These are phyloP conservation scores for Agelastica alni DNA, from an alignment of 2,888 invertebrate species.

Conservation along the genomic window DNA sequence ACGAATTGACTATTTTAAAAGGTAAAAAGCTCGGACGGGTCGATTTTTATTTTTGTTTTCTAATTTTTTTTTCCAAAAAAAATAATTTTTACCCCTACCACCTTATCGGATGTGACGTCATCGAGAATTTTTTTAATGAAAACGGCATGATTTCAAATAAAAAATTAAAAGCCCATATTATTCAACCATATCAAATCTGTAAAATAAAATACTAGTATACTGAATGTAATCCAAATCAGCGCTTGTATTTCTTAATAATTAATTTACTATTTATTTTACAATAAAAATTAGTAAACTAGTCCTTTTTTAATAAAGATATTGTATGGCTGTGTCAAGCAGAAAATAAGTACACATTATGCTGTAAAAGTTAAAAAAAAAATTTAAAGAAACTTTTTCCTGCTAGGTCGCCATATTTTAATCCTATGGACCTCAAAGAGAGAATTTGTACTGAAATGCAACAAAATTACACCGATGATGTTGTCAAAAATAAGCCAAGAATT, in stretches of 20 bases:
- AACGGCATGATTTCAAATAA: too few species aligned
- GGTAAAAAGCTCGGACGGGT: too few species aligned
- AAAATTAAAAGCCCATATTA: too few species aligned
- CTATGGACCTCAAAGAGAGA: background rate
- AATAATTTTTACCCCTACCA: constrained; percentile 20
- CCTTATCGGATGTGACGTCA: background rate
- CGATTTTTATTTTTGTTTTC: too few species aligned
- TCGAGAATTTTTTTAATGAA: background rate
- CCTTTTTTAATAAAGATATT: background rate
- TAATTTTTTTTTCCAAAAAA: too few species aligned
- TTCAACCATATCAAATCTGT: too few species aligned
- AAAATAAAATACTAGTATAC: too few species aligned
- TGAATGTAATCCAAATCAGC: too few species aligned
- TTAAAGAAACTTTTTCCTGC: background rate
- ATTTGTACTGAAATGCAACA: background rate
- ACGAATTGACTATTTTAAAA: too few species aligned
- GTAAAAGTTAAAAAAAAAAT: background rate
- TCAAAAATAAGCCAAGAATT: background rate
- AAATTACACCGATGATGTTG: background rate
- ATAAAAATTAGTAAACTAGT: background rate
- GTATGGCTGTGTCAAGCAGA: background rate
- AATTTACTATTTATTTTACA: background rate
- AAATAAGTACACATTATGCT: background rate
- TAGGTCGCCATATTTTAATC: background rate
- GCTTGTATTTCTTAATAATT: background rate